Evolutionary conservation across 2,113 vertebrate species (phyloP).

Genomic region (Pangasianodon hypophthalmus): DNA sequence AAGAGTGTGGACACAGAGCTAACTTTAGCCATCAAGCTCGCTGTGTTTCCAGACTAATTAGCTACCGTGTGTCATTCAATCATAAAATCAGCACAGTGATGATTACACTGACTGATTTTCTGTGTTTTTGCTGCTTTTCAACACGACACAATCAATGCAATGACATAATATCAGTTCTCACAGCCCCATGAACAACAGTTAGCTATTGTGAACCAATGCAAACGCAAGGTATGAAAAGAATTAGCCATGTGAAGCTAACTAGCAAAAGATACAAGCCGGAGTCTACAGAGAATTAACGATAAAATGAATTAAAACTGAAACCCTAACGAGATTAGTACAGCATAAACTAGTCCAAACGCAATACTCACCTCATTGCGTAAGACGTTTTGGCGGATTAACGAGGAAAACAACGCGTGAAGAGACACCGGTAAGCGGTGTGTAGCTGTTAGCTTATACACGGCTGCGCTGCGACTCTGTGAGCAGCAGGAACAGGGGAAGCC

Average conservation of each 20-base stretch:
- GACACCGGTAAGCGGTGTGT: neutral
- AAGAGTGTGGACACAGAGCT: neutral
- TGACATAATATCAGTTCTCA: too few species aligned
- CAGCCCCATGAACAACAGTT: neutral
- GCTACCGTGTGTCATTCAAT: conserved; percentile 12
- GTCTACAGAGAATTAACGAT: neutral
- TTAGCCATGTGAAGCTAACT: neutral
- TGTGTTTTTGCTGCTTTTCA: neutral
- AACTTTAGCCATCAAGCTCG: neutral
- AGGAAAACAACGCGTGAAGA: neutral
- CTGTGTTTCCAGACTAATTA: neutral
- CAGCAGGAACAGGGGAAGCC: neutral
- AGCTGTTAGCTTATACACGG: neutral
- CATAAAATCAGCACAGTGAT: neutral
- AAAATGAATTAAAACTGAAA: neutral
- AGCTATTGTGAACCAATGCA: neutral
- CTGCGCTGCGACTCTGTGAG: neutral
- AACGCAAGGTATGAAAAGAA: neutral
- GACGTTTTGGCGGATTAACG: conserved; percentile 56
- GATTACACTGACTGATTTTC: neutral
- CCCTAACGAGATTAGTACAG: too few species aligned
- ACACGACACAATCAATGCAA: neutral
- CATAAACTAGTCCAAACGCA: neutral
- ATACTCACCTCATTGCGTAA: conserved; percentile 63
- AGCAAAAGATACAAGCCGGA: neutral